Conservation (phyloP, 2,888 invertebrate genomes). For the Amorpha juglandis region DNA sequence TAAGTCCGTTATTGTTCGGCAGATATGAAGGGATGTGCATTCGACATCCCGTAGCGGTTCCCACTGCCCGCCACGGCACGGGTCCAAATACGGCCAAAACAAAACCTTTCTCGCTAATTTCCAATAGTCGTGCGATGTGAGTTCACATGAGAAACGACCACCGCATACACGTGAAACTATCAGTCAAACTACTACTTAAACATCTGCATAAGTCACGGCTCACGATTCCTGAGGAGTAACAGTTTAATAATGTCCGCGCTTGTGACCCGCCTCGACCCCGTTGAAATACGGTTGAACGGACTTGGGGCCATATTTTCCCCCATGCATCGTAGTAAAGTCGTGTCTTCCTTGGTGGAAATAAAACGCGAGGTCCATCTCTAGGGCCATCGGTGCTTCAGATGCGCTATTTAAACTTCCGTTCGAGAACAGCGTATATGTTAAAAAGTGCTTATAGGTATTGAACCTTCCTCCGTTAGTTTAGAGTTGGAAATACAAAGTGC, state of each 20-base stretch:
- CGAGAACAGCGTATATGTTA: constrained; percentile 47
- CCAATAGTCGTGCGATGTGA: constrained; percentile 66
- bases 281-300: constrained; percentile 82
- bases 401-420: constrained; percentile 66
- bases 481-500: constrained; percentile 32
- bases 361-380: constrained; percentile 83
- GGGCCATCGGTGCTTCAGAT: constrained; percentile 82
- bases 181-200: constrained; percentile 81
- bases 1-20: not conserved
- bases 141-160: constrained; percentile 79
- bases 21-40: not conserved
- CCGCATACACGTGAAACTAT: constrained; percentile 75
- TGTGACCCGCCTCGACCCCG: constrained; percentile 72
- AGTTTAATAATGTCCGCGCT: constrained; percentile 83
- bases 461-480: not conserved
- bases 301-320: constrained; percentile 79
- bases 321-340: constrained; percentile 81
- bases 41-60: constrained; percentile 1
- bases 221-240: constrained; percentile 77
- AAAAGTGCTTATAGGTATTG: constrained; percentile 24
- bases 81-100: constrained; percentile 52
- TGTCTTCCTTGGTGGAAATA: constrained; percentile 84
- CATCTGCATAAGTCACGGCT: constrained; percentile 83
- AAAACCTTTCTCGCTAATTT: constrained; percentile 77
- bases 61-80: constrained; percentile 19